Evolutionary conservation across 2,888 invertebrate species (phyloP).

Genomic region (Quadroppia sp.): DNA sequence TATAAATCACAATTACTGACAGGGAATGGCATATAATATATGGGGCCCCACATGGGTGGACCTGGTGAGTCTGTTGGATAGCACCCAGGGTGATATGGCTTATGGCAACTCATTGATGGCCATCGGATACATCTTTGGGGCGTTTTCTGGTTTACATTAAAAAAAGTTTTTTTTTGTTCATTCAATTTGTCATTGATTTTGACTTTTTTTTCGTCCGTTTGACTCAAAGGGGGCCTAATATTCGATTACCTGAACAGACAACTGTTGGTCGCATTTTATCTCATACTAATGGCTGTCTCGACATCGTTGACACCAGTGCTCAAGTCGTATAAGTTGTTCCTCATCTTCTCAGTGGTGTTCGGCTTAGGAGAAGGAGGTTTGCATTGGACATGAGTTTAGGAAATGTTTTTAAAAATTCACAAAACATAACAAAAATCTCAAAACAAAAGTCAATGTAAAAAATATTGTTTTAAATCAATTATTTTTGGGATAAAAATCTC

Average conservation of each 20-base stretch:
- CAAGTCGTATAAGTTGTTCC: constrained; percentile 1
- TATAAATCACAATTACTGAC: not conserved
- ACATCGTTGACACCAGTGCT: constrained; percentile 26
- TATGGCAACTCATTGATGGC: constrained; percentile 40
- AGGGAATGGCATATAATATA: constrained; percentile 38
- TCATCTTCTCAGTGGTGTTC: constrained; percentile 8
- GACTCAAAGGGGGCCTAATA: constrained; percentile 15
- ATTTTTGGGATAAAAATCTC: too few relatives aligned
- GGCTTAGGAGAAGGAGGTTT: constrained; percentile 39
- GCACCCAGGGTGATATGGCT: constrained; percentile 32
- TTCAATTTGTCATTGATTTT: not conserved
- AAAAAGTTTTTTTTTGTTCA: not conserved
- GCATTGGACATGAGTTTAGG: too few relatives aligned
- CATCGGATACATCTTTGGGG: constrained; percentile 34
- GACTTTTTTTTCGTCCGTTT: not conserved
- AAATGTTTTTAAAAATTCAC: too few relatives aligned
- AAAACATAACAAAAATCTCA: too few relatives aligned
- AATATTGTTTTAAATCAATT: too few relatives aligned
- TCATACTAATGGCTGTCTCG: constrained; percentile 23
- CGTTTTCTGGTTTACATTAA: constrained; percentile 36
- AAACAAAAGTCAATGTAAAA: too few relatives aligned
- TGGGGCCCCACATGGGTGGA: constrained; percentile 40
- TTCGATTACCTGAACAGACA: constrained; percentile 32
- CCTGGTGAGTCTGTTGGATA: constrained; percentile 29
- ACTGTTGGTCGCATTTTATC: constrained; percentile 30